Evolutionary conservation across 2,888 invertebrate species (phyloP).

Genomic region (Cosmia trapezina): DNA sequence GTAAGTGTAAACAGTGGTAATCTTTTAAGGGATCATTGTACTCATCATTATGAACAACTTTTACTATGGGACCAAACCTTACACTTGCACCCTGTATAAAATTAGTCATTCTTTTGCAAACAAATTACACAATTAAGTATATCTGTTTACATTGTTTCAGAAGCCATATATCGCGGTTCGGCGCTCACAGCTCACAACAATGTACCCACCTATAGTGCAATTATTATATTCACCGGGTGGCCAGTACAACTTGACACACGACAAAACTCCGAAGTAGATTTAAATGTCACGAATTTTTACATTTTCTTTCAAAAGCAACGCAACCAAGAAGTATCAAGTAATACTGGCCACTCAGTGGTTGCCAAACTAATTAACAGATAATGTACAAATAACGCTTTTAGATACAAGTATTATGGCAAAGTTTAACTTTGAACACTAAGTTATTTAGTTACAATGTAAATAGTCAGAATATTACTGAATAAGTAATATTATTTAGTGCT

Average conservation of each 20-base stretch:
- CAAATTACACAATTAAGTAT: neutral
- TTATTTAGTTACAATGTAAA: slow-evolving; percentile 55
- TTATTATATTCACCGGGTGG: slow-evolving; percentile 54
- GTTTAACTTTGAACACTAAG: slow-evolving; percentile 60
- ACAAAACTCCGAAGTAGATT: neutral
- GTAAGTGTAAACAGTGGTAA: no score
- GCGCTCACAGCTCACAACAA: slow-evolving; percentile 43
- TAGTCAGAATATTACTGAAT: slow-evolving; percentile 33
- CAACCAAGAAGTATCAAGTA: neutral
- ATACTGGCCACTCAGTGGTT: slow-evolving; percentile 22
- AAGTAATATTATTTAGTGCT: slow-evolving; percentile 16
- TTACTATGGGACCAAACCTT: neutral
- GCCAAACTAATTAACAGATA: slow-evolving; percentile 57
- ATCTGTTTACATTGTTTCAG: slow-evolving; percentile 66
- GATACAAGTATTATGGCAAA: slow-evolving; percentile 66
- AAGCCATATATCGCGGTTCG: slow-evolving; percentile 56
- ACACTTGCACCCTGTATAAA: neutral
- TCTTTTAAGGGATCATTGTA: no score
- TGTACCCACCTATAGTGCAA: slow-evolving; percentile 78
- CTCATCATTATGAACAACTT: no score
- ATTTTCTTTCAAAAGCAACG: neutral
- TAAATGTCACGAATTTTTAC: neutral
- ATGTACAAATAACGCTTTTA: slow-evolving; percentile 70
- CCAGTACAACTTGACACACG: slow-evolving; percentile 24
- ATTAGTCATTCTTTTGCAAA: neutral